These are phyloP conservation scores for Yasuhikotakia modesta DNA, from an alignment of 2,797 vertebrate genomes.

Conservation along the genomic window DNA sequence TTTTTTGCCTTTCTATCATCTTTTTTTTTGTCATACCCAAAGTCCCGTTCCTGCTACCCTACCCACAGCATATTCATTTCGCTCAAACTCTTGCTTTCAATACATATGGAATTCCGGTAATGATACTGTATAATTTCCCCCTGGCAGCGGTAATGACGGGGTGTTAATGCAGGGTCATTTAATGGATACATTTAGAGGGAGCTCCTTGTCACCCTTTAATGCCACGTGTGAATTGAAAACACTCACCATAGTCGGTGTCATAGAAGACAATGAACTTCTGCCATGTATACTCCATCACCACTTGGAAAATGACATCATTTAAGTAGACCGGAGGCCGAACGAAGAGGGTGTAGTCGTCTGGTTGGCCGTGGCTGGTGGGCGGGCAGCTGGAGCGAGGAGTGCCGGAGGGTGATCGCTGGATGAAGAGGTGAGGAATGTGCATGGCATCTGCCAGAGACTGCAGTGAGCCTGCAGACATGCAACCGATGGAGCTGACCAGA, in stretches of 20 bases:
- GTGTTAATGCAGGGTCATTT: conserved; percentile 30
- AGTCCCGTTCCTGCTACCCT: neutral
- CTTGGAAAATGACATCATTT: conserved; percentile 93
- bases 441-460: conserved; percentile 95
- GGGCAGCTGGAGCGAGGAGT: conserved; percentile 90
- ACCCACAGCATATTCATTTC: neutral
- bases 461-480: conserved; percentile 92
- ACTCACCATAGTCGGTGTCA: conserved; percentile 92
- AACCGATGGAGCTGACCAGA: conserved; percentile 95
- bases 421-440: conserved; percentile 98
- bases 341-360: conserved; percentile 94
- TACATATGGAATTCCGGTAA: conserved; percentile 33
- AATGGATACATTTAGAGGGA: conserved; percentile 21
- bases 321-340: conserved; percentile 94
- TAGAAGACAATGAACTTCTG: conserved; percentile 99
- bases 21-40: neutral
- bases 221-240: conserved; percentile 4
- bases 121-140: conserved; percentile 19
- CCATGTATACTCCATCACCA: conserved; percentile 96
- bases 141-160: conserved; percentile 29
- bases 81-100: conserved; percentile 9
- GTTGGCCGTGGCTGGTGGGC: conserved; percentile 79
- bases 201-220: conserved; percentile 5
- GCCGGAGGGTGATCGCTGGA: conserved; percentile 87
- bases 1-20: neutral